Evolutionary conservation across 1,140 invertebrate genomes (phyloP).

Genomic region (Saccostrea echinata): DNA sequence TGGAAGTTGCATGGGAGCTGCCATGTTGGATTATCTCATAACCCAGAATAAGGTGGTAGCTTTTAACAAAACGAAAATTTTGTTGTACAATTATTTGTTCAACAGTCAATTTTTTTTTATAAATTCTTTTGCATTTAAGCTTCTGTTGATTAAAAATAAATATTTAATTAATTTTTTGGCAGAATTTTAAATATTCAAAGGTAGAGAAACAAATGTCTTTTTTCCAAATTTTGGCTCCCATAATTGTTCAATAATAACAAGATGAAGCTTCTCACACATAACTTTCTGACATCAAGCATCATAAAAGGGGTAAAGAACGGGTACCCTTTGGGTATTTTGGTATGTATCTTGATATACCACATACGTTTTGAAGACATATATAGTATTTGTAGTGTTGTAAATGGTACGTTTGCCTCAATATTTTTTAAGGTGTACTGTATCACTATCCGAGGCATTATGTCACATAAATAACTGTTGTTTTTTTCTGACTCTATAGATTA

Average conservation of each 20-base stretch:
- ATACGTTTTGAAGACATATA: no score
- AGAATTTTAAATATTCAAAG: neutral
- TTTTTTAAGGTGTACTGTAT: no score
- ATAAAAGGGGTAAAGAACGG: conserved; percentile 94
- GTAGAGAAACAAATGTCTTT: neutral
- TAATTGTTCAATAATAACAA: conserved; percentile 34
- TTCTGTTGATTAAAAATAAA: no score
- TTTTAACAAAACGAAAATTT: conserved; percentile 35
- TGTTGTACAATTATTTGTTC: no score
- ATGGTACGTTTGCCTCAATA: no score
- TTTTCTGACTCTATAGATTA: no score
- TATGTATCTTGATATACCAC: neutral
- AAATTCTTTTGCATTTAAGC: no score
- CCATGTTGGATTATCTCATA: conserved; percentile 45
- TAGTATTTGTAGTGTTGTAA: no score
- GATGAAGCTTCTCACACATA: conserved; percentile 98
- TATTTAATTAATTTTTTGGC: no score
- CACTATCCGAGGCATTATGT: no score
- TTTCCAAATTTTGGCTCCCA: conserved; percentile 6
- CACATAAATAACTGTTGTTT: no score
- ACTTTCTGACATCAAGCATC: conserved; percentile 97
- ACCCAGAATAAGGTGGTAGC: neutral
- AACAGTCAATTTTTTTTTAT: no score
- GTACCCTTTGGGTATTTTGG: conserved; percentile 87
- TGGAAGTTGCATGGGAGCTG: conserved; percentile 38